Conservation (phyloP, 2,797 vertebrate genomes). For the Nannoperca obscura region DNA sequence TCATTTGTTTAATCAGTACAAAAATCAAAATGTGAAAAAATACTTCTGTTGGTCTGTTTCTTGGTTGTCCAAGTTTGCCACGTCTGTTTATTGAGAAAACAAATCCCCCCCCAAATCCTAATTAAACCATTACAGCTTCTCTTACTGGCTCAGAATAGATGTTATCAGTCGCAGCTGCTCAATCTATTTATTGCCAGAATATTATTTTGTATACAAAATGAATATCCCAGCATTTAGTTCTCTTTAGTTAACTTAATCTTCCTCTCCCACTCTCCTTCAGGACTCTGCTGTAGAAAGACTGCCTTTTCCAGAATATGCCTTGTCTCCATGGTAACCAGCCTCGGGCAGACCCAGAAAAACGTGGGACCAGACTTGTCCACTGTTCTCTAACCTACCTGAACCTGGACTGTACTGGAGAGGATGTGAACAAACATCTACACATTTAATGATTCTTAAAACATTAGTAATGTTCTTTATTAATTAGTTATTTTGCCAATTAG, state of each 20-base stretch:
- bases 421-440: neutral
- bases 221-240: constrained; percentile 23
- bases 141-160: neutral
- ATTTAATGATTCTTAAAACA: neutral
- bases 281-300: constrained; percentile 42
- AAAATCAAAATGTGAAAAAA: neutral
- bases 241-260: constrained; percentile 27
- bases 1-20: neutral
- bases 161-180: constrained; percentile 7
- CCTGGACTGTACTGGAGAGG: constrained; percentile 28
- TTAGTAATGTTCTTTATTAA: neutral
- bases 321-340: constrained; percentile 72
- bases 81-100: constrained; percentile 1
- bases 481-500: neutral
- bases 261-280: constrained; percentile 43
- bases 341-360: constrained; percentile 56
- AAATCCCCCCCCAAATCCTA: neutral
- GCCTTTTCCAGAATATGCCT: constrained; percentile 61
- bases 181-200: constrained; percentile 3
- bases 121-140: neutral
- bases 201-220: constrained; percentile 21
- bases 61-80: neutral
- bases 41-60: neutral
- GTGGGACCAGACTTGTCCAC: constrained; percentile 20
- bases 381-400: constrained; percentile 42